A percentile compares a stretch with the other conserved stretches of the same genome.
These are phyloP conservation scores for Channallabes apus DNA, from an alignment of 2,797 vertebrate genomes.

Conservation along the genomic window DNA sequence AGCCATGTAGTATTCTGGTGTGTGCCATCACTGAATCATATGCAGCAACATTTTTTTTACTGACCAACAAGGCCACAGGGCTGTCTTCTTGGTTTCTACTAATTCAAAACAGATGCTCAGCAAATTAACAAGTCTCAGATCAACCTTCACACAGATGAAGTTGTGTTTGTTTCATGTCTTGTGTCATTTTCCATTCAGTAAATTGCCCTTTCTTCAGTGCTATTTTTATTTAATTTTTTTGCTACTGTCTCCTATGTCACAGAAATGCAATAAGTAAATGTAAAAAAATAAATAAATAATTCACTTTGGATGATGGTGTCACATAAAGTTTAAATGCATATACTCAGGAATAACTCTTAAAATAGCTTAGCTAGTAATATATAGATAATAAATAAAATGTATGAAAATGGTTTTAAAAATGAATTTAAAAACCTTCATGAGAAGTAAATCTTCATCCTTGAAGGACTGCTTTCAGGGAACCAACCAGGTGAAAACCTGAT, in stretches of 20 bases:
- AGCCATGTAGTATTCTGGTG: background rate
- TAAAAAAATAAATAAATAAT: background rate
- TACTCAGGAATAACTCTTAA: background rate
- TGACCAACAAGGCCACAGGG: background rate
- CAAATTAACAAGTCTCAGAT: background rate
- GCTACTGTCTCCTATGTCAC: too few species aligned
- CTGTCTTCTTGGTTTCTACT: background rate
- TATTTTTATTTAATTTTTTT: background rate
- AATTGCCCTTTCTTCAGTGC: background rate
- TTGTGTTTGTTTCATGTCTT: background rate
- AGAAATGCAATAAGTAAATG: background rate
- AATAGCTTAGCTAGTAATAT: background rate
- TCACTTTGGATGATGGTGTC: background rate
- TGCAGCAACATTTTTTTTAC: background rate
- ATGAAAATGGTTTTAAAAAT: background rate
- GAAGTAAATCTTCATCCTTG: too few species aligned
- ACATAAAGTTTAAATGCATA: background rate
- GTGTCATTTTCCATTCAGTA: background rate
- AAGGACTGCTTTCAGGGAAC: too few species aligned
- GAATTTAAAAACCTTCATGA: too few species aligned
- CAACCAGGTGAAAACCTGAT: too few species aligned
- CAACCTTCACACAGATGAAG: background rate
- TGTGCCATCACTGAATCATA: background rate
- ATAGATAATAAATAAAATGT: background rate
- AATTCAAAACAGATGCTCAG: background rate